Conservation (phyloP, 53 echinoderm and acorn worm genomes). For the Arbacia lixula region DNA sequence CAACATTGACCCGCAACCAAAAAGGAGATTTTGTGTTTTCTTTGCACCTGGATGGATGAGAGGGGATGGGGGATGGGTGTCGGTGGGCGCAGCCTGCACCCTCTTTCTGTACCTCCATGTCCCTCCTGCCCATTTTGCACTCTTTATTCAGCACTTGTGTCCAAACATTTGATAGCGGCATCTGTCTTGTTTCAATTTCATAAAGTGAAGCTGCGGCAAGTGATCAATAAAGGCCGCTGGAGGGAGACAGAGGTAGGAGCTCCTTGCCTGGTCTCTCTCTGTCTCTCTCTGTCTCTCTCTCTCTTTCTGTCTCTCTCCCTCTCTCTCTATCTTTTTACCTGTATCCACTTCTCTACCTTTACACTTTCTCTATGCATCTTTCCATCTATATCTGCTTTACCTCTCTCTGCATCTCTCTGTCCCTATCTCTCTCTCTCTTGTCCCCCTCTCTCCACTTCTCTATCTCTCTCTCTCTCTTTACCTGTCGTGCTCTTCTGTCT, state of each 20-base stretch:
- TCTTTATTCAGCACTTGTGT: constrained; percentile 55
- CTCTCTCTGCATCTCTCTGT: background rate
- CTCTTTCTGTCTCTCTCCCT: constrained; percentile 1
- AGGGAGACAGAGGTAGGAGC: background rate
- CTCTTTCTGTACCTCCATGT: background rate
- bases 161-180: constrained; percentile 75
- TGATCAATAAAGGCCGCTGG: constrained; percentile 64
- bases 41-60: too few species aligned
- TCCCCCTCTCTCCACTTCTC: background rate
- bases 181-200: constrained; percentile 92
- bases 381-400: background rate
- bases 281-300: background rate
- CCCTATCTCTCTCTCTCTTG: background rate
- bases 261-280: background rate
- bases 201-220: constrained; percentile 65
- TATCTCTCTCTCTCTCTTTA: background rate
- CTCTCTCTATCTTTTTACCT: background rate
- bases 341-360: background rate
- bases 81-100: too few species aligned
- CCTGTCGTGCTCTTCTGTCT: constrained; percentile 1
- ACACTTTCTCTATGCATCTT: constrained; percentile 4
- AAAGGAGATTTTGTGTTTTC: too few species aligned
- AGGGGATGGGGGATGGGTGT: too few species aligned
- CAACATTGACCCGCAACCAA: too few species aligned
- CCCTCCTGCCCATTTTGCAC: background rate